Evolutionary conservation across 2,888 invertebrate species (phyloP).

Genomic region (Drosophila affinis): DNA sequence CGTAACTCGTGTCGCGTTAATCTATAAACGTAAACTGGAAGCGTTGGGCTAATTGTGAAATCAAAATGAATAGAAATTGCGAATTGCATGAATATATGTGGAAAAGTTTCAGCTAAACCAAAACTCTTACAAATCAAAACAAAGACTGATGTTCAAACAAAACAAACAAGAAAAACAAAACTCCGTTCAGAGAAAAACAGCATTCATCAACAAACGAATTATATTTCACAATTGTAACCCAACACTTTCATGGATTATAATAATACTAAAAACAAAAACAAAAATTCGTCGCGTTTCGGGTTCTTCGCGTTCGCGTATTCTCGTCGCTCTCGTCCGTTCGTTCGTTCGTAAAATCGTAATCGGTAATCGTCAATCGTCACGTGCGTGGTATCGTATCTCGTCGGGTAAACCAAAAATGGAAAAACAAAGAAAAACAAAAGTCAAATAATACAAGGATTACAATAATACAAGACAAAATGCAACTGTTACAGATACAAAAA

Average conservation of each 20-base stretch:
- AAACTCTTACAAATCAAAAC: conserved; percentile 43
- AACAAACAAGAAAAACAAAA: conserved; percentile 19
- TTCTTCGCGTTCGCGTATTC: conserved; percentile 80
- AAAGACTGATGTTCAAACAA: conserved; percentile 71
- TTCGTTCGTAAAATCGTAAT: conserved; percentile 53
- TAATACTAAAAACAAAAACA: conserved; percentile 8
- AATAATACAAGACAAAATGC: conserved; percentile 58
- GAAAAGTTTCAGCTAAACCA: conserved; percentile 29
- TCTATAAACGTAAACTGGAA: conserved; percentile 40
- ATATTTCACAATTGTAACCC: conserved; percentile 50
- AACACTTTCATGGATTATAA: conserved; percentile 47
- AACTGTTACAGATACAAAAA: conserved; percentile 72
- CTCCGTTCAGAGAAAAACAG: conserved; percentile 55
- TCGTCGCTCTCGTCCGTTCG: conserved; percentile 82
- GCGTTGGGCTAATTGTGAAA: conserved; percentile 60
- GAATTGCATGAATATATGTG: conserved; percentile 9
- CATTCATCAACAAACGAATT: conserved; percentile 28
- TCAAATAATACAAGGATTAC: conserved; percentile 54
- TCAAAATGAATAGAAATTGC: conserved; percentile 25
- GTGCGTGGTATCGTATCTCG: conserved; percentile 49
- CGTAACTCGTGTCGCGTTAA: conserved; percentile 65
- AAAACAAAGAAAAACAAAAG: conserved; percentile 33
- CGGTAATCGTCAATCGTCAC: conserved; percentile 48
- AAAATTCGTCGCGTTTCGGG: conserved; percentile 80
- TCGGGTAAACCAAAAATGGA: conserved; percentile 53